Evolutionary conservation across 2,113 vertebrate genomes (phyloP), one percentile per base, ranked within the genome.

Genomic region (Indicator maculatus): DNA sequence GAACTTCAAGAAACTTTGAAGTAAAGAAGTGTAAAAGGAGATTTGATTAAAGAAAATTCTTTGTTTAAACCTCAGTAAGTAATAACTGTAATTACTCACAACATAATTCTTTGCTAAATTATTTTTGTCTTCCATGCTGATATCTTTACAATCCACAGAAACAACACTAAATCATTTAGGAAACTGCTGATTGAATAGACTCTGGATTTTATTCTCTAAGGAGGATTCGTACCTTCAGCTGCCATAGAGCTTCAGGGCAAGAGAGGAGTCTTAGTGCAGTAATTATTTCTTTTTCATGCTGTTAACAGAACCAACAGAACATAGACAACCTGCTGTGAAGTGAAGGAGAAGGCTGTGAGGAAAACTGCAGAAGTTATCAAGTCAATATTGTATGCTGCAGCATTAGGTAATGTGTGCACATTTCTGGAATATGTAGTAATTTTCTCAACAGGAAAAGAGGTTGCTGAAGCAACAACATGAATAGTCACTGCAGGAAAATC

Each of bases 381-480:
- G 58, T 67, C 66, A 63, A 31, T 69, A 36, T 17, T 60, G 26
- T 69, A 30, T 47, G 58, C n/a, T 85, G 71, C 50, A 41, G 31
- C 69, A 39, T 79, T 76, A 89, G 28, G 61, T 31, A 84, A 85
- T 39, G 12, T 80, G 39, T 73, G 55, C 67, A 61, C 36, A 58
- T 50, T 93, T 96, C 79, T 85, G 55, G 45, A 91, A 89, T 73
- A 88, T 3, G 3, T 30, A 69, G 82, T 74, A 60, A 91, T 96
- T 95, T 93, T 94, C 93, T 77, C 92, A 91, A 76, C 44, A 76
- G 82, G 63, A 76, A 58, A 81, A 76, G 27, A 30, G 26, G 16
- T 61, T 95, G 60, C 59, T 88, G 44, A 81, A 91, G 64, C 70
- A 73, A 78, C 47, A 96, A 72, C 27, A 56, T 50, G 36, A 92